Conservation (phyloP, 2,797 vertebrate species). For the Enteromius argenteus region DNA sequence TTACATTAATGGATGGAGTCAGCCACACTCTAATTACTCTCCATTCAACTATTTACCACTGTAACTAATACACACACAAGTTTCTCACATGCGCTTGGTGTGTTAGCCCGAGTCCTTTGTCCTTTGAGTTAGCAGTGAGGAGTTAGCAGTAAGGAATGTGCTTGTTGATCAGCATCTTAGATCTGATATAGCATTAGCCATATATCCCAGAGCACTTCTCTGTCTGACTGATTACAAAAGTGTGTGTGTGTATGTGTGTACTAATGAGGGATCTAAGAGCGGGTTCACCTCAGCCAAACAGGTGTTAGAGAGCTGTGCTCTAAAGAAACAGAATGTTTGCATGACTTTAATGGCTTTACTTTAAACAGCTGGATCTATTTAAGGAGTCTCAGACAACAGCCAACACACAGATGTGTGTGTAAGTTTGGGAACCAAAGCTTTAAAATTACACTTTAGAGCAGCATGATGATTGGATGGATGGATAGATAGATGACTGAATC, state of each 20-base stretch:
- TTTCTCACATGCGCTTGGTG: conserved; percentile 21
- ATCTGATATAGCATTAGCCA: conserved; percentile 48
- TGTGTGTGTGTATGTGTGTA: conserved; percentile 43
- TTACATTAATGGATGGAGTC: conserved; percentile 62
- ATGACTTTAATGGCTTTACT: conserved; percentile 58
- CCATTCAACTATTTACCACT: conserved; percentile 51
- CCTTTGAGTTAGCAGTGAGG: conserved; percentile 38
- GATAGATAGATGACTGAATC: neutral
- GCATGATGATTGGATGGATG: conserved; percentile 2
- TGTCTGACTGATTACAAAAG: conserved; percentile 49
- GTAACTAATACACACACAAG: conserved; percentile 55
- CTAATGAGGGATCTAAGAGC: conserved; percentile 54
- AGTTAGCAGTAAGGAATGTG: conserved; percentile 50
- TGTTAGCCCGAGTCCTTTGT: conserved; percentile 39
- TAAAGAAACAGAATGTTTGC: conserved; percentile 55
- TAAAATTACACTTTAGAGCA: conserved; percentile 28
- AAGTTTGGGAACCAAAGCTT: conserved; percentile 54
- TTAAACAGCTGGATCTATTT: conserved; percentile 64
- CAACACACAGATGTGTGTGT: conserved; percentile 61
- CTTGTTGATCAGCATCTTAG: conserved; percentile 52
- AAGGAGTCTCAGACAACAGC: conserved; percentile 57
- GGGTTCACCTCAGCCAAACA: conserved; percentile 53
- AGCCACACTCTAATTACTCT: conserved; percentile 57
- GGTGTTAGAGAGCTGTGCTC: conserved; percentile 52
- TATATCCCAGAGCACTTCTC: conserved; percentile 43